Conservation (phyloP, 2,888 invertebrate genomes). For the Rhodophaea formosa region DNA sequence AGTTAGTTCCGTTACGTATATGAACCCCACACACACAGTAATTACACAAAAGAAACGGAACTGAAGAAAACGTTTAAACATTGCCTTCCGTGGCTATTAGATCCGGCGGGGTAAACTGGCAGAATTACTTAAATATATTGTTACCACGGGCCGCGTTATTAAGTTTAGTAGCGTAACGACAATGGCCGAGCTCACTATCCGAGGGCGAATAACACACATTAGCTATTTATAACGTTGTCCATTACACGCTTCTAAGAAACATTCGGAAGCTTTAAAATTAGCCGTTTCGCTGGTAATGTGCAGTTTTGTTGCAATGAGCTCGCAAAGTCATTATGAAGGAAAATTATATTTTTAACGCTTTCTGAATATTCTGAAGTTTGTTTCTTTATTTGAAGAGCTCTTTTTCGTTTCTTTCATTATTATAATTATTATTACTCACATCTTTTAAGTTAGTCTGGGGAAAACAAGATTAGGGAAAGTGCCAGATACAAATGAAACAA, state of each 20-base stretch:
- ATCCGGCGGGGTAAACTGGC: constrained; percentile 42
- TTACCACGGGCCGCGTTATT: constrained; percentile 42
- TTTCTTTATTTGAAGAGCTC: not conserved
- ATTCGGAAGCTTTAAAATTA: constrained; percentile 12
- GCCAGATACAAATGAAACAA: too few species aligned
- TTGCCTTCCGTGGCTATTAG: constrained; percentile 50
- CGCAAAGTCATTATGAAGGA: not conserved
- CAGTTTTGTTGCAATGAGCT: not conserved
- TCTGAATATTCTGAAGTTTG: not conserved
- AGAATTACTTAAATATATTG: constrained; percentile 49
- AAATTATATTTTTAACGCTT: not conserved
- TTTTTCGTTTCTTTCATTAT: not conserved
- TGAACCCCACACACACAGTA: constrained; percentile 61
- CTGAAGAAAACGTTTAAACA: constrained; percentile 57
- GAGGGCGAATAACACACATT: constrained; percentile 18
- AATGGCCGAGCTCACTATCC: constrained; percentile 32
- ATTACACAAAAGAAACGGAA: constrained; percentile 74
- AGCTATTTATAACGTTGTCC: constrained; percentile 5
- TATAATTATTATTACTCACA: not conserved
- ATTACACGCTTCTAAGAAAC: not conserved
- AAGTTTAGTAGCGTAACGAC: constrained; percentile 42
- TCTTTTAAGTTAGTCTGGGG: too few species aligned
- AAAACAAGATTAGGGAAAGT: too few species aligned
- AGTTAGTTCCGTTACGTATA: constrained; percentile 65
- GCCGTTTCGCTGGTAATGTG: constrained; percentile 3